Percentiles rank a stretch among this genome's conserved stretches.
Evolutionary conservation across 2,797 vertebrate species (phyloP).

Genomic region (Poecilia picta): DNA sequence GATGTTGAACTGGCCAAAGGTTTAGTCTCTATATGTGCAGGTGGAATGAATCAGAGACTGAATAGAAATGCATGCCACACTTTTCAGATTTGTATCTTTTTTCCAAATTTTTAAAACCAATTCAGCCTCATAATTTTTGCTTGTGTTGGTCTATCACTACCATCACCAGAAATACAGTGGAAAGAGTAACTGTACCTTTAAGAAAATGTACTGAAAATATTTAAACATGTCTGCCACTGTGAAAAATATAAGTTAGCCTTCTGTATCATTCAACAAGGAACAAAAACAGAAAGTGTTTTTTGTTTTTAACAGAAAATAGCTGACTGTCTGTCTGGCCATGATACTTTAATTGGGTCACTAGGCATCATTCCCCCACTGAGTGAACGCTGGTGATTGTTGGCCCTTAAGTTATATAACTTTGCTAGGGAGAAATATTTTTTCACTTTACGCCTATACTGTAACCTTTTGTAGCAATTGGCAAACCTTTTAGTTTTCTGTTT

Average conservation of each 20-base stretch:
- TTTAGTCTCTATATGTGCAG: neutral
- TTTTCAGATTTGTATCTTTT: neutral
- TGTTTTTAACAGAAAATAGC: neutral
- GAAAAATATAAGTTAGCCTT: neutral
- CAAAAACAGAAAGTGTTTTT: neutral
- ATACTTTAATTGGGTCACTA: neutral
- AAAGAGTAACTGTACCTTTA: neutral
- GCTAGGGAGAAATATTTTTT: neutral
- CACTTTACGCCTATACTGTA: neutral
- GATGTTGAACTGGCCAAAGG: neutral
- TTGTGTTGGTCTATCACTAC: neutral
- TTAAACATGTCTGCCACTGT: neutral
- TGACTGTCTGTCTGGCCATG: neutral
- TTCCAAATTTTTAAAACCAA: neutral
- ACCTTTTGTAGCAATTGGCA: neutral
- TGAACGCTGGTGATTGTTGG: no score
- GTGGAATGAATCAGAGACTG: neutral
- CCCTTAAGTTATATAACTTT: neutral
- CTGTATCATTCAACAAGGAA: neutral
- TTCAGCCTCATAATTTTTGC: neutral
- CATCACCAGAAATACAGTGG: neutral
- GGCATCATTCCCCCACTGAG: neutral
- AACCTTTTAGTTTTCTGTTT: neutral
- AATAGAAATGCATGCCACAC: neutral
- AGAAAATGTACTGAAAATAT: neutral